These are phyloP conservation scores for Lordiphosa clarofinis DNA, from an alignment of 1,140 invertebrate genomes.

Conservation along the genomic window DNA sequence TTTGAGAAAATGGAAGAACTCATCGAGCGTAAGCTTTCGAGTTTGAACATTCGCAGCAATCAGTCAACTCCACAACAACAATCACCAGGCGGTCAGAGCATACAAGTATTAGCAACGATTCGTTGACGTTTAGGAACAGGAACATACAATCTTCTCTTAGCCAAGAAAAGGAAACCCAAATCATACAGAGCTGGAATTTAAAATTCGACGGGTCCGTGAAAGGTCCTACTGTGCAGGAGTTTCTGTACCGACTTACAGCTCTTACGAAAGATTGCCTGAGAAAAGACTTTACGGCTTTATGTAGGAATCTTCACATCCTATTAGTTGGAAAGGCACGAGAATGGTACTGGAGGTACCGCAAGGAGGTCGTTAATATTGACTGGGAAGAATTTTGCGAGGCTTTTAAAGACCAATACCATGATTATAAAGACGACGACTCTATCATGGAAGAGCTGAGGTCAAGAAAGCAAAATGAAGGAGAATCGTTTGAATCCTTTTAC, in stretches of 20 bases:
- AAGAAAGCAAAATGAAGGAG: constrained; percentile 1
- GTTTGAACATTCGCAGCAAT: no score
- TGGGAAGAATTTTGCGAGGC: constrained; percentile 7
- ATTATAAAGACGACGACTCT: constrained; percentile 3
- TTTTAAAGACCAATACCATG: constrained; percentile 1
- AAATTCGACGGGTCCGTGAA: not conserved
- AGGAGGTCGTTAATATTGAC: not conserved
- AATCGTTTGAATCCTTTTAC: constrained; percentile 1
- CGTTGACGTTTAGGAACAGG: no score
- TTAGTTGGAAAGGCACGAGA: no score
- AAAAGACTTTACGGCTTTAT: not conserved
- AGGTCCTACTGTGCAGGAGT: constrained; percentile 1
- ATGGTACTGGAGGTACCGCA: not conserved
- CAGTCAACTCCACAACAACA: no score
- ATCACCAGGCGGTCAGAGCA: no score
- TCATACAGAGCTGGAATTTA: not conserved
- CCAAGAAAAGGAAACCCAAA: no score
- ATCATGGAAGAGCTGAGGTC: constrained; percentile 4
- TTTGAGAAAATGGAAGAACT: no score
- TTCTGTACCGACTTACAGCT: not conserved
- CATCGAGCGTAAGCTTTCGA: no score
- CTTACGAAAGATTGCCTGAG: not conserved
- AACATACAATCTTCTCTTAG: no score
- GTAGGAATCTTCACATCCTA: not conserved
- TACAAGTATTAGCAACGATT: no score